Evolutionary conservation across 2,797 vertebrate species (phyloP), one percentile per base, ranked within the genome.

Genomic region (Epinephelus awoara): DNA sequence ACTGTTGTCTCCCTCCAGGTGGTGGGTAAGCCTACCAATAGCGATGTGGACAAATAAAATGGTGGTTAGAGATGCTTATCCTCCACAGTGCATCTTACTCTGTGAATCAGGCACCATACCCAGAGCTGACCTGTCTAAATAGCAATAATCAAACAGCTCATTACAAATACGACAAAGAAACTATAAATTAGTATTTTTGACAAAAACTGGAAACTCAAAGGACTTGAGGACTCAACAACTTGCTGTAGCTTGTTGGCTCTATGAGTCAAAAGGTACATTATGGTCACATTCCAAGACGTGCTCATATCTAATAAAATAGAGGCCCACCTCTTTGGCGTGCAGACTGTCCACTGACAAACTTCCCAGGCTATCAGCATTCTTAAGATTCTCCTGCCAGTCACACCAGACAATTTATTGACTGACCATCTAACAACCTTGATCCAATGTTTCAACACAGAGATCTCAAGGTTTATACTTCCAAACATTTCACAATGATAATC

Each of bases 291-390:
- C 93, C 93, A 82, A 81, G 77, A 93, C 83, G 19, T 38, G 87
- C 86, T 94, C 92, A 90, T 92, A 92, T 94, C 89, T 95, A 94
- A 95, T 95, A 92, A 95, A 95, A 94, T 80, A 89, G 92, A 91
- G 94, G 92, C 93, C 92, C 89, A 75, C 72, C 78, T 91, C 87
- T 84, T 72, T 56, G 85, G 75, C 40, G 47, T 78, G 89, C 77
- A 80, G 79, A 44, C 88, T 77, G 89, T 90, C 90, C 90, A 91
- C 89, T 85, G 89, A 94, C 80, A 88, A 89, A 90, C 71, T 74
- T 90, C 88, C 85, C 85, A 90, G 86, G 85, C 85, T 85, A 90
- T 92, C 87, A 77, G 85, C 93, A 96, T 96, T 96, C 95, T 91
- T 95, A 17, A 87, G 85, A 96, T 95, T 96, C 95, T 88, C 82